A percentile compares a stretch with the other conserved stretches of the same genome.
Evolutionary conservation across 1,140 invertebrate genomes (phyloP).

Genomic region (Drosophila virilis): DNA sequence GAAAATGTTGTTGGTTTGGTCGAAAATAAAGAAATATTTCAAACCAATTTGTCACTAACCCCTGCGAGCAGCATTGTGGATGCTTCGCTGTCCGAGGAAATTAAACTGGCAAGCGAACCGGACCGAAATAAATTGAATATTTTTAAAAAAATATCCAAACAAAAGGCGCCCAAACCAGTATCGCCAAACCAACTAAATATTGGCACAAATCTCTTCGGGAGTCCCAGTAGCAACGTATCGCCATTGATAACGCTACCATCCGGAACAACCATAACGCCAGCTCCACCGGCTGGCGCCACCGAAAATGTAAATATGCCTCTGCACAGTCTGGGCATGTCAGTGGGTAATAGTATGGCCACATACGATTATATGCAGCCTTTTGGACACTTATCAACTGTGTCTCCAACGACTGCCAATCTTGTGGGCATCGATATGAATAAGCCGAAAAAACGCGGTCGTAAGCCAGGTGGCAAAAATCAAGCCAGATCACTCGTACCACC

Average conservation of each 20-base stretch:
- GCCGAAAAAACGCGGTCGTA: slow-evolving; percentile 74
- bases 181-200: slow-evolving; percentile 9
- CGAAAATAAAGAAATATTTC: slow-evolving; percentile 14
- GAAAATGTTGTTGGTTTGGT: not conserved
- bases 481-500: slow-evolving; percentile 9
- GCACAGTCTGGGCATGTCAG: not conserved
- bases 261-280: slow-evolving; percentile 78
- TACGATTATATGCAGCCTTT: slow-evolving; percentile 2
- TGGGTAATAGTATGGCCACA: not conserved
- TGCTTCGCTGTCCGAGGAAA: slow-evolving; percentile 9
- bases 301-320: not conserved
- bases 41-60: not conserved
- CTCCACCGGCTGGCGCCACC: slow-evolving; percentile 41
- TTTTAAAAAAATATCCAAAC: slow-evolving; percentile 90
- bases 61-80: not conserved
- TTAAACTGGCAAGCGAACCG: slow-evolving; percentile 89
- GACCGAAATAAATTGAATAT: slow-evolving; percentile 93
- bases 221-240: not conserved
- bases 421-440: slow-evolving; percentile 34
- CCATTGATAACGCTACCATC: slow-evolving; percentile 70
- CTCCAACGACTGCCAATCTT: slow-evolving; percentile 3
- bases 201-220: slow-evolving; percentile 27
- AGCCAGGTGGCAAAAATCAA: slow-evolving; percentile 72
- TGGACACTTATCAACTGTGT: not conserved
- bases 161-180: slow-evolving; percentile 23